Base-by-base conservation (phyloP, 2,113 vertebrate species). In the Lophius piscatorius region DNA sequence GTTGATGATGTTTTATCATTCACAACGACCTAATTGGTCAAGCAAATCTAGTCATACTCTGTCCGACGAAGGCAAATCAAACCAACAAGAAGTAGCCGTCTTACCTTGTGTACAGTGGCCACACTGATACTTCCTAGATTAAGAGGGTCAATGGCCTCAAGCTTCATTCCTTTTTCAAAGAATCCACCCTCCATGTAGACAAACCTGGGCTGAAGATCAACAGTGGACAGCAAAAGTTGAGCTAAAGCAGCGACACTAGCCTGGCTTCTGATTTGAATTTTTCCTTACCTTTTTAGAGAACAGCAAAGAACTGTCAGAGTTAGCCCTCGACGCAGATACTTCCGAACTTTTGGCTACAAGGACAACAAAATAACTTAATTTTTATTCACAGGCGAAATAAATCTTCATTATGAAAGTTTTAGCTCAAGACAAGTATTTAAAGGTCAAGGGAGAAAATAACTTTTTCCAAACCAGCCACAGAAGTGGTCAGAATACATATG, bases 121-220 rank as follows among this genome's bases (percentile, higher is more conserved):
- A 98, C 97, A 3, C 95, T 98, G 86, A 99, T 98, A 80, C 92
- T 98, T 59, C 95, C 94, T 71, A 98, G 86, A 65, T 98, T 99
- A 22, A 98, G 86, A 1, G 96, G 97, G 70, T 99, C 96, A 11
- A 98, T 95, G 26, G 94, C 95, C 82, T 99, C 97, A 47, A 99
- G 86, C 70, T 98, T 99, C 97, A 99, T 98, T 45, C 95, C 95
- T 62, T 91, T 89, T 63, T 94, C 91, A 63, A 98, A 99, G 92
- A 94, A 98, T 21, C 90, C 84, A 1, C 93, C 94, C 39, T 94
- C 92, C 31, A 95, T 92, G 83, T 95, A 99, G 54, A 95, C 94
- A n/a, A 90, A 89, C 46, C 94, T 93, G n/a, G 92, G 93, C 95
- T 97, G 78, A 3, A 14, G 26, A 52, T 18, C n/a, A 7, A 78